Evolutionary conservation across 2,797 vertebrate species (phyloP), one percentile per base, ranked within the genome.

Genomic region (Tarsius wallacei): DNA sequence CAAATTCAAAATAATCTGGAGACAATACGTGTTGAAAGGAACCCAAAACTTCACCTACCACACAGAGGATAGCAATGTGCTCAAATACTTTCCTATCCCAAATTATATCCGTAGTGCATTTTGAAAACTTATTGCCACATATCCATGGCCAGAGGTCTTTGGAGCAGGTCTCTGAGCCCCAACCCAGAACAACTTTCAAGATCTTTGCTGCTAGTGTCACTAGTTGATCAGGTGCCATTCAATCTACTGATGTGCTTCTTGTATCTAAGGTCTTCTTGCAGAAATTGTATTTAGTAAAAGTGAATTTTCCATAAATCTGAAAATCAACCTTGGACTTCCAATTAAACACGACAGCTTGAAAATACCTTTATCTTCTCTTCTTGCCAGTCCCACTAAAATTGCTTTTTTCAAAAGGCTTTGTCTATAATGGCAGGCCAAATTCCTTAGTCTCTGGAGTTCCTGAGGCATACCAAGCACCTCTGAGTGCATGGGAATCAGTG

Each of bases 241-340:
- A 76, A 36, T 64, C 42, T 93, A 24, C 33, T 61, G 2, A 53
- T 2, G 8, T 11, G 13, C 4, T 55, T 28, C 53, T 85, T 49
- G 3, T 42, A 19, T 31, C 87, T 94, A 5, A 89, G 59, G 21
- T 47, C 31, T 47, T 94, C 7, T 68, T 64, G 33, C 0, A 76
- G 55, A 92, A 87, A 51, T 59, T 21, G 0, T 73, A 77, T 64
- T 90, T 61, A 42, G 11, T 26, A 17, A 47, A 61, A 82, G 36
- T 17, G 26, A 95, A 14, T 87, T 87, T 93, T 77, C 33, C 64
- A 70, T 51, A 91, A 80, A 49, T 84, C 64, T 68, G 49, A 63
- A 42, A 87, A 57, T 87, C 71, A 73, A 49, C 22, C 28, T 84
- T 64, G 31, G 57, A 42, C 28, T 71, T 91, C 31, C 42, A 74